Conservation (phyloP, 1,140 invertebrate species). For the Lucilia cuprina region DNA sequence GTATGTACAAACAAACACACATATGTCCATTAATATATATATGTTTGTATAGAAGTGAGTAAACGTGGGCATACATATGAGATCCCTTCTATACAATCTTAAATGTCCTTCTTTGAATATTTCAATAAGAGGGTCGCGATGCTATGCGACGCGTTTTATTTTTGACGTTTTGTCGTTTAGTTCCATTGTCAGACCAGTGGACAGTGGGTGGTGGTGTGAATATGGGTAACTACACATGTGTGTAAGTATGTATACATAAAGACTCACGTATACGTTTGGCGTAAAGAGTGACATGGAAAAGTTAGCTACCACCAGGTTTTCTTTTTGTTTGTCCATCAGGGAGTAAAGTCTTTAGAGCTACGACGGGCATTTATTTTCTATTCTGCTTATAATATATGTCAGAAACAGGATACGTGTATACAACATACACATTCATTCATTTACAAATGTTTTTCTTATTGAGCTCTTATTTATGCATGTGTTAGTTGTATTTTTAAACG, state of each 20-base stretch:
- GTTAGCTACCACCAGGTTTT: conserved; percentile 6
- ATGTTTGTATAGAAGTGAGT: conserved; percentile 36
- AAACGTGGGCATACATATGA: conserved; percentile 46
- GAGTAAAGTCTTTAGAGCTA: conserved; percentile 7
- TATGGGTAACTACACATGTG: conserved; percentile 1
- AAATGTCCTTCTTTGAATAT: conserved; percentile 62
- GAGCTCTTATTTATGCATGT: neutral
- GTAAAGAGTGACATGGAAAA: neutral
- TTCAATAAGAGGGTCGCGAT: conserved; percentile 41
- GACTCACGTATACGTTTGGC: neutral
- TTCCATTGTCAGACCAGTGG: conserved; percentile 16
- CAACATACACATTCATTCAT: neutral
- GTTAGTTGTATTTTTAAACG: neutral
- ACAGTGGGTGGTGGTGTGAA: conserved; percentile 38
- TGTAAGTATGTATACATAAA: neutral
- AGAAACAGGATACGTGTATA: conserved; percentile 57
- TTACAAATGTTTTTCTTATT: neutral
- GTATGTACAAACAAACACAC: neutral
- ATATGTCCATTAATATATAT: neutral
- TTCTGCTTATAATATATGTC: conserved; percentile 62
- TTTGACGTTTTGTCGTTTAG: neutral
- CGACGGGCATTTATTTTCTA: conserved; percentile 61
- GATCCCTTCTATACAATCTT: conserved; percentile 61
- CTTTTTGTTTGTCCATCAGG: conserved; percentile 10
- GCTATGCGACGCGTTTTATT: neutral